Evolutionary conservation across 2,888 invertebrate genomes (phyloP), one percentile per base, ranked within the genome.

Genomic region (Drosophila melanosoma): DNA sequence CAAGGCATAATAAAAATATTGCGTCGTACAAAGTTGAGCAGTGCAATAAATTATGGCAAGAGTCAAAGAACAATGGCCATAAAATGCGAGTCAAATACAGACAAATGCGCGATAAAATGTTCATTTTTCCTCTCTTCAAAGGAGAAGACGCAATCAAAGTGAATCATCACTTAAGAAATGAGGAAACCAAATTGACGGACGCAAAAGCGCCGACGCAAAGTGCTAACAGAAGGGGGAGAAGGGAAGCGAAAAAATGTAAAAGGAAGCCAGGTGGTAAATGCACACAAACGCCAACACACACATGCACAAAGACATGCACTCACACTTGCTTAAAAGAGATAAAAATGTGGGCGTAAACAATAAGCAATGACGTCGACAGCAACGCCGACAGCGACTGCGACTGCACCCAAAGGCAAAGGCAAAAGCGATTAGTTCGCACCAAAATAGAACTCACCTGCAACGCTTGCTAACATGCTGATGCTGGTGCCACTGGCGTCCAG

Each of bases 341-440:
- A 69, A 81, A 77, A 68, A 65, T 70, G 87, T 82, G 85, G 84
- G 84, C 87, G 85, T 85, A 87, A 84, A 84, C 85, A 85, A 84
- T 87, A 75, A 82, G 63, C 82, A 67, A 67, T 62, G 57, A 75
- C 73, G 67, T 53, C 62, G 64, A 65, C 52, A 29, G 56, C 56
- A 38, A 52, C 54, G 45, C 23, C 42, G 38, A 66, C 70, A 61
- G 58, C 56, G 54, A 75, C 75, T 61, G 64, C 58, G 52, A 78
- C 73, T 88, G 84, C 82, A 66, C 87, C 79, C 73, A 76, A 8
- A 15, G 73, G 52, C 66, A 72, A 70, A 74, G 60, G 36, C 51
- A 68, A 70, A 74, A 58, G 40, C 51, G 66, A 71, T 67, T 78
- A 59, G 67, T 38, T 35, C 38, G 63, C 52, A 48, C 72, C 15